These are phyloP conservation scores for Sycophaga agraensis DNA, from an alignment of 1,140 invertebrate genomes.

Conservation along the genomic window DNA sequence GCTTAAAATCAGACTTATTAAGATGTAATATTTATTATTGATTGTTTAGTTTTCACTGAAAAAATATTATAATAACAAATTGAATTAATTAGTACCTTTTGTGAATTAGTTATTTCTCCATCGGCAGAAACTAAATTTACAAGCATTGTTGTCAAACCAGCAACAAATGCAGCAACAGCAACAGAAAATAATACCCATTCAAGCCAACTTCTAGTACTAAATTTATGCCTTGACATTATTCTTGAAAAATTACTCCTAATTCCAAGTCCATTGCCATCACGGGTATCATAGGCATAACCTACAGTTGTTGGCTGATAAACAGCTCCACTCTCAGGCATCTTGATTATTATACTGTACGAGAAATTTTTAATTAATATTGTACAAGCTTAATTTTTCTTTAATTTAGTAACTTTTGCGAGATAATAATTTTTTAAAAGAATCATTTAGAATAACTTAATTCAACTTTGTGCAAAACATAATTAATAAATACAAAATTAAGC, in stretches of 20 bases:
- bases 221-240: conserved; percentile 53
- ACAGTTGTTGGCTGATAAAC: conserved; percentile 57
- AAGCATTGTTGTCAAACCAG: conserved; percentile 48
- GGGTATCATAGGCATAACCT: conserved; percentile 52
- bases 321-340: conserved; percentile 53
- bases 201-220: conserved; percentile 52
- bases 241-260: conserved; percentile 49
- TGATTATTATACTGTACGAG: conserved; percentile 1
- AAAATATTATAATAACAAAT: too few species aligned
- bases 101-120: conserved; percentile 18
- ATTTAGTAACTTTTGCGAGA: too few species aligned
- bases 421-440: too few species aligned
- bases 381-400: too few species aligned
- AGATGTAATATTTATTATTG: too few species aligned
- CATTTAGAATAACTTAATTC: neutral
- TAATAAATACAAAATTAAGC: neutral
- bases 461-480: neutral
- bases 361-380: neutral
- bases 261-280: conserved; percentile 41
- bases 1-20: too few species aligned
- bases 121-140: conserved; percentile 44
- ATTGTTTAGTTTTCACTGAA: too few species aligned
- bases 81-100: conserved; percentile 29
- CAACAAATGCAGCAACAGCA: conserved; percentile 47
- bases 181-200: conserved; percentile 52